Base-by-base conservation (phyloP, 2,888 invertebrate genomes). In the Theretra japonica region DNA sequence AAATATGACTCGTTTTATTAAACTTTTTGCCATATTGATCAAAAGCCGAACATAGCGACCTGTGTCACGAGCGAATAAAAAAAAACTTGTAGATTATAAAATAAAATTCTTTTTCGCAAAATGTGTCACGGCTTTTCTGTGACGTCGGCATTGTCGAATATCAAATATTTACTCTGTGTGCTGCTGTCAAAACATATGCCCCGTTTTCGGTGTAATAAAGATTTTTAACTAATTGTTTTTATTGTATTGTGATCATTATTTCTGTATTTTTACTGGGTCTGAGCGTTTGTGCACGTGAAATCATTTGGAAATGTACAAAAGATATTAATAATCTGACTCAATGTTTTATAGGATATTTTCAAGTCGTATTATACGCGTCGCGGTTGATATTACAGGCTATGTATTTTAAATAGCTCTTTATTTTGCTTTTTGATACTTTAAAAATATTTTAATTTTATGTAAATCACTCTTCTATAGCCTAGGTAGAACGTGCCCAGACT, bases 21-120 rank as follows among this genome's bases (percentile, higher is more conserved):
- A 62, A 62, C 33, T 41, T 65, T 65, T 48, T 65, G 23, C 65
- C 41, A 65, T 41, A 65, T 65, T 48, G 65, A 65, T 65, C 65
- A 65, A 65, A 65, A 65, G 41, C 41, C 65, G 65, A 65, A 65
- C 65, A 65, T 41, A 48, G 65, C 65, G 48, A 21, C 60, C 41
- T 41, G 48, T 23, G 65, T 65, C 65, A 65, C 65, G 23, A 17
- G 41, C 48, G 23, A 65, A 65, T 41, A 65, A 33, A 62, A 48
- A 65, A 62, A 60, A 59, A 59, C n/a, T 62, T 65, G 41, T 65
- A 41, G 41, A 65, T 65, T 62, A 62, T 41, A 48, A 65, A 65
- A 65, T 65, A 65, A 65, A 65, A 48, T 65, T 65, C 41, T 65
- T 65, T 65, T 65, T 48, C 23, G 41, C 41, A 65, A 41, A 41